Evolutionary conservation across 1,140 invertebrate species (phyloP), one percentile per base, ranked within the genome.

Genomic region (Papilio glaucus): DNA sequence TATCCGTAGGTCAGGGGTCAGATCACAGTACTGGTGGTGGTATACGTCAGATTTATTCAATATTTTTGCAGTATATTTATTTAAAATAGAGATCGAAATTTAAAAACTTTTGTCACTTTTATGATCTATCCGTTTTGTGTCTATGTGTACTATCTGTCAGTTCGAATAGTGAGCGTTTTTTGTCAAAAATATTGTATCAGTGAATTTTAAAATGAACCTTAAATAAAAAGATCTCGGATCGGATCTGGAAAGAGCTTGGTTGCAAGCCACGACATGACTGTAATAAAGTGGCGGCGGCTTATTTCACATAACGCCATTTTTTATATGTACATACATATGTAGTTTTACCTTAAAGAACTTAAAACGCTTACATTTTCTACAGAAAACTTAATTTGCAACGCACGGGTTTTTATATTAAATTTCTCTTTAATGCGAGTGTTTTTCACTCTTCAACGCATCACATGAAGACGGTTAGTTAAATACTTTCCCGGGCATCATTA

Each of bases 1-100:
- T 91, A 92, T 67, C 75, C 75, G 80, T 86, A 87, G 88, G 90
- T 90, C 84, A 91, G 77, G 79, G 89, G 87, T 91, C 82, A 86
- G 72, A 38, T 72, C 61, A 72, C 68, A 39, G 41, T 63, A 72
- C 45, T 60, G 63, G 39, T 67, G 71, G 49, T 57, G 9, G 21
- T 57, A 9, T 57, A 49, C 15, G 49, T 57, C 18, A 24, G 9
- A 24, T 24, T 4, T 57, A 13, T 21, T 24, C 8, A 62, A 63
- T 63, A 10, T 49, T 57, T 57, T 21, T 57, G 2, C 21, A 57
- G 12, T 12, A 57, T 5, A 24, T 24, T 21, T 49, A 49, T 57
- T 6, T 57, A 12, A 57, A 57, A 24, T 53, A 24, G 18, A 57
- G 21, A 53, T 24, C 0, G 21, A 4, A 12, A 2, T 3, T 33